Base-by-base conservation (phyloP, 1,140 invertebrate species). In the Drosophila sechellia region DNA sequence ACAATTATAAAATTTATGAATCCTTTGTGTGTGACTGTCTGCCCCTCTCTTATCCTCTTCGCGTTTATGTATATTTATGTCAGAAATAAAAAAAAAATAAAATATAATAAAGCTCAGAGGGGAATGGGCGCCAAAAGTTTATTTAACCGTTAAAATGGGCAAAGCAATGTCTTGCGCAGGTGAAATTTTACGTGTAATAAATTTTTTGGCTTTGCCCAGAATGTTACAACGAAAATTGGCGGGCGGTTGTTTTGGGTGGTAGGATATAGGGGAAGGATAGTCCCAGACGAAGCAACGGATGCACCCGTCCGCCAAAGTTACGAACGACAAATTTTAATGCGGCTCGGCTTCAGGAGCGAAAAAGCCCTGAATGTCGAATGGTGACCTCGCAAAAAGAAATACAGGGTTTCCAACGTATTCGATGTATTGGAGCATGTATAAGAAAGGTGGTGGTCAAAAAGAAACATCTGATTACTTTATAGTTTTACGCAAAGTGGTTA, bases 1-100 rank as follows among this genome's bases (percentile, higher is more conserved):
- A 74, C 65, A 75, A 78, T 87, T 85, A 73, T 34, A 31, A 79
- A 79, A 86, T 81, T 87, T 86, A 85, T 87, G 78, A 85, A 76
- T 79, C 66, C 66, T 71, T 79, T 78, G 59, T 59, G 79, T 42
- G 27, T 42, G 35, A 15, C 46, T 37, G 46, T 34, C 54, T 46
- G 37, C 48, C n/a, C 40, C 42, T 49, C 55, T 15, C 31, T 5
- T 35, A 27, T 53, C 48, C 46, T 60, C 50, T 70, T 64, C 68
- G 39, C 31, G 48, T 70, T 57, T 58, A 65, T 65, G 64, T 58
- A 76, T 73, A 76, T 73, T 64, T 58, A 71, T 66, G 66, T 45
- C 64, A 69, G 68, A 43, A 75, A 66, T 35, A 60, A 31, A 46
- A 46, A n/a, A 53, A n/a, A 57, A 46, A 53, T 40, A 64, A 46